Base-by-base conservation (phyloP, 2,888 invertebrate species). In the Cecidostiba fungosa region DNA sequence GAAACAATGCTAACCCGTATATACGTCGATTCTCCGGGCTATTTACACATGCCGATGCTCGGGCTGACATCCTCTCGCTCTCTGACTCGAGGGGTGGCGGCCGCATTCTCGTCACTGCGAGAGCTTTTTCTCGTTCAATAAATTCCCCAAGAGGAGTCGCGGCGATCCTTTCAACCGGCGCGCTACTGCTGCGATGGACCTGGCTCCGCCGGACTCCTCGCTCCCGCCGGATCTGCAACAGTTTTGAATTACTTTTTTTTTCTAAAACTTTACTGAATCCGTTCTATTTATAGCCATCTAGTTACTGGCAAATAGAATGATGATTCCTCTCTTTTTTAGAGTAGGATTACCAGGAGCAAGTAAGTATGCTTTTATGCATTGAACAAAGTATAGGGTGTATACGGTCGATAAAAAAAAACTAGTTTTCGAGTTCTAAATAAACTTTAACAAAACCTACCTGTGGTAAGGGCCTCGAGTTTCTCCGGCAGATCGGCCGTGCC, bases 401-500 rank as follows among this genome's bases (percentile, higher is more conserved):
- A n/a, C n/a, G n/a, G n/a, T n/a, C n/a, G n/a, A n/a, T n/a, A n/a
- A n/a, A n/a, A n/a, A n/a, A n/a, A n/a, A n/a, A n/a, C n/a, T n/a
- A n/a, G n/a, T n/a, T n/a, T n/a, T n/a, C n/a, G n/a, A n/a, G n/a
- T n/a, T n/a, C n/a, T n/a, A n/a, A n/a, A n/a, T n/a, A n/a, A n/a
- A n/a, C n/a, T n/a, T n/a, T n/a, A n/a, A n/a, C n/a, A n/a, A n/a
- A n/a, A n/a, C n/a, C n/a, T 23, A 83, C 74, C 94, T 70, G 96
- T 96, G 86, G 95, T 95, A 81, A 97, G 95, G 87, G 96, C 95
- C 92, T 96, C 96, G 90, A 98, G 94, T 90, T 96, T 95, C 84
- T 96, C 95, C 5, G 98, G 96, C 89, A 98, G 94, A 92, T 97
- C 97, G 12, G 97, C 96, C 3, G 97, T 96, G 85, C 96, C 95